Evolutionary conservation across 2,797 vertebrate genomes (phyloP).

Genomic region (Margarornis squamiger): DNA sequence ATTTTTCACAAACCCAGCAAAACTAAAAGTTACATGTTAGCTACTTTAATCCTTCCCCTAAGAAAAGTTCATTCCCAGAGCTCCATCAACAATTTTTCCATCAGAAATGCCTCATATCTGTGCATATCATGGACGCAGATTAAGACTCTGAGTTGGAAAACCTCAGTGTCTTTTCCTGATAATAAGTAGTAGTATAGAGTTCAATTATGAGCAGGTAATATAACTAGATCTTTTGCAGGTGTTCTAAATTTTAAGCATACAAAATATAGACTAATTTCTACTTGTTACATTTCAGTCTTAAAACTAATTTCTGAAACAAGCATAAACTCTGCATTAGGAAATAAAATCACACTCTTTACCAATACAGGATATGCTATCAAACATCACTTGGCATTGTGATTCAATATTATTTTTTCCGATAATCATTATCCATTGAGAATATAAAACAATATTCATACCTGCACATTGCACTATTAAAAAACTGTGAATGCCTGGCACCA

Average conservation of each 20-base stretch:
- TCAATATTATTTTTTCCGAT: background rate
- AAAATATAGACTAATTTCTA: background rate
- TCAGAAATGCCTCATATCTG: background rate
- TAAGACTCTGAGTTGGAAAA: background rate
- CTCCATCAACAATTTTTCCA: background rate
- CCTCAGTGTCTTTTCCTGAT: background rate
- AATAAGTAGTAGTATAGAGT: background rate
- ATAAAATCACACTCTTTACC: rapidly evolving
- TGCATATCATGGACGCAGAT: background rate
- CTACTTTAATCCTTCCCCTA: background rate
- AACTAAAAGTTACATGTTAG: background rate
- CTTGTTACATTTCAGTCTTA: background rate
- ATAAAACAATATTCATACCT: background rate
- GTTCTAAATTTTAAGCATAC: background rate
- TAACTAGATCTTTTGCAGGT: background rate
- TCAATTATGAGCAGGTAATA: background rate
- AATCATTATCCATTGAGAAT: background rate
- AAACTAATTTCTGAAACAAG: background rate
- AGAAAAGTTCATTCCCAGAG: background rate
- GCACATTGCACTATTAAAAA: background rate
- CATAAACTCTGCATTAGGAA: background rate
- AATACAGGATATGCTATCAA: rapidly evolving
- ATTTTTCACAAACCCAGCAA: background rate
- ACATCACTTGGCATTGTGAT: background rate
- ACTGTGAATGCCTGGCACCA: background rate